These are phyloP conservation scores for Spondyliosoma cantharus DNA, from an alignment of 2,797 vertebrate genomes.

Conservation along the genomic window DNA sequence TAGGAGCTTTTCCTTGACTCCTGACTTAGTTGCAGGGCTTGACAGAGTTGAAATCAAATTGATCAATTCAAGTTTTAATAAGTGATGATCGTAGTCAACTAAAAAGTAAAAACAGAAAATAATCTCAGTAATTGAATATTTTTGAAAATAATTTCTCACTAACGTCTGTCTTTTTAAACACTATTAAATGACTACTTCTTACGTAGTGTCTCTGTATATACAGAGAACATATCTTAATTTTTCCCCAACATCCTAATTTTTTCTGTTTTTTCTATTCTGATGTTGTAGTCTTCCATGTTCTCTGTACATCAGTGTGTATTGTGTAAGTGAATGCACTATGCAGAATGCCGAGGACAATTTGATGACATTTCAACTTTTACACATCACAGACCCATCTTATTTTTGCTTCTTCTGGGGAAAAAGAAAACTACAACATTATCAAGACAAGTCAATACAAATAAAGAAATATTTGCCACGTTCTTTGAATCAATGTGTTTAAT, in stretches of 20 bases:
- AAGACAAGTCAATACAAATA: not conserved
- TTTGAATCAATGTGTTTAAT: constrained; percentile 53
- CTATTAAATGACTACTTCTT: not conserved
- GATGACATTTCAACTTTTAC: not conserved
- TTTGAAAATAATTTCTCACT: not conserved
- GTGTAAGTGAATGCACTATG: not conserved
- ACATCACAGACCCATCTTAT: not conserved
- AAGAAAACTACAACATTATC: not conserved
- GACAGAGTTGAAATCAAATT: not conserved
- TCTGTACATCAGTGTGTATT: not conserved
- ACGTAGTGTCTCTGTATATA: not conserved
- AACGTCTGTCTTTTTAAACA: not conserved
- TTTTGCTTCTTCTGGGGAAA: not conserved
- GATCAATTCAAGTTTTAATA: not conserved
- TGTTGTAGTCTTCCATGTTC: not conserved
- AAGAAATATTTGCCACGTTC: not conserved
- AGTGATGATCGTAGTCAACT: not conserved
- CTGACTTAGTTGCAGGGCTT: not conserved
- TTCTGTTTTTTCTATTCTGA: not conserved
- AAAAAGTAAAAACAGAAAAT: not conserved
- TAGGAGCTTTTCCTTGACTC: not conserved
- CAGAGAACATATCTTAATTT: not conserved
- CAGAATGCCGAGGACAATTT: not conserved
- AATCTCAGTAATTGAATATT: not conserved
- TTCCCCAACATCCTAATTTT: not conserved